These are phyloP conservation scores for Ectropis grisescens DNA, from an alignment of 1,140 invertebrate genomes.

Conservation along the genomic window DNA sequence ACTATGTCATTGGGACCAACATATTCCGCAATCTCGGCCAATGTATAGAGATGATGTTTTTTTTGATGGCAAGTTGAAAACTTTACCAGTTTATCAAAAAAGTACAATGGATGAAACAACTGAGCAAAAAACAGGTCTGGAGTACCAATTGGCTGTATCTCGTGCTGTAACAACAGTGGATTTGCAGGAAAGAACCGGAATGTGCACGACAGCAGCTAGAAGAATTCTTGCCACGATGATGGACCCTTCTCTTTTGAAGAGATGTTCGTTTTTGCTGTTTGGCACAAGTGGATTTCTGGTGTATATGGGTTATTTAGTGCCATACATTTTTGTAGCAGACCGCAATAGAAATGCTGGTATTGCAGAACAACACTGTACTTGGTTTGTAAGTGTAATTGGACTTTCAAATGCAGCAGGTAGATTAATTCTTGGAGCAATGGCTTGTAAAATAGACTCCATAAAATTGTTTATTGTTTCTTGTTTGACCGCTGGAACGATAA, in stretches of 20 bases:
- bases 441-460: conserved; percentile 35
- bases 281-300: conserved; percentile 38
- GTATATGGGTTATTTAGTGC: conserved; percentile 46
- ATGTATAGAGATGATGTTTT: conserved; percentile 90
- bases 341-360: conserved; percentile 32
- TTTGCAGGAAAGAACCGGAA: conserved; percentile 39
- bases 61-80: conserved; percentile 82
- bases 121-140: conserved; percentile 45
- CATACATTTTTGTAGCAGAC: conserved; percentile 43
- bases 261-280: conserved; percentile 36
- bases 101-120: conserved; percentile 31
- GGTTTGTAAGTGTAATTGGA: conserved; percentile 46
- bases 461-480: conserved; percentile 24
- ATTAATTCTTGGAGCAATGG: conserved; percentile 34
- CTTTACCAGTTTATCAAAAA: conserved; percentile 83
- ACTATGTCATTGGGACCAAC: conserved; percentile 44
- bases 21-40: conserved; percentile 71
- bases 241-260: conserved; percentile 44
- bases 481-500: conserved; percentile 26
- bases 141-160: conserved; percentile 56
- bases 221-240: conserved; percentile 59
- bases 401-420: conserved; percentile 41
- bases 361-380: conserved; percentile 23
- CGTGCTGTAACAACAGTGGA: conserved; percentile 46
- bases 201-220: conserved; percentile 49